phyloP scores from a whole-genome alignment of 2,888 invertebrate genomes.

The Chalcis sispes region DNA sequence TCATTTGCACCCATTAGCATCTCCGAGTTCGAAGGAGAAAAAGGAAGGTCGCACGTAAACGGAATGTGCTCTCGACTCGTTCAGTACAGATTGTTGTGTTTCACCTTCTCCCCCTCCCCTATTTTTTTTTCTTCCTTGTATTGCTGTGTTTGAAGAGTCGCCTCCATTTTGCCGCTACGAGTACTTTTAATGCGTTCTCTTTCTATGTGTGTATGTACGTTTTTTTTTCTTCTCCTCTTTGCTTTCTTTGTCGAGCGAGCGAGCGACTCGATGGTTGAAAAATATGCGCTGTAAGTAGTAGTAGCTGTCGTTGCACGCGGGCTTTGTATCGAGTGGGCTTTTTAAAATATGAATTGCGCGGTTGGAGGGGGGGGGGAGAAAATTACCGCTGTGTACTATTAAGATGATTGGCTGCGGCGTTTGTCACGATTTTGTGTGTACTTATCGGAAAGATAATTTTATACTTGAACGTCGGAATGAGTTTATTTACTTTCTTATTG shows the following conservation, averaged over 20 bases:
- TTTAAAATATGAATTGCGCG: conserved; percentile 11
- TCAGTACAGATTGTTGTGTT: too few species aligned
- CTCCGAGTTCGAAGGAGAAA: not conserved
- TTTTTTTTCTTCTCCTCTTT: not conserved
- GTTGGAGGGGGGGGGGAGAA: not conserved
- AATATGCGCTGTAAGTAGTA: not conserved
- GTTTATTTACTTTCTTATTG: too few species aligned
- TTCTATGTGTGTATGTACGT: not conserved
- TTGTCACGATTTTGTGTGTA: too few species aligned
- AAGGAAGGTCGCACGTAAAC: conserved; percentile 6
- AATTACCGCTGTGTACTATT: not conserved
- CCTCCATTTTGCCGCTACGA: not conserved
- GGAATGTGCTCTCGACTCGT: too few species aligned
- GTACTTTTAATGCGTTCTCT: not conserved
- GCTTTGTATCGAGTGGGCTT: not conserved
- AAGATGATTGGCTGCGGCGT: not conserved
- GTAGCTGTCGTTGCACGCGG: not conserved
- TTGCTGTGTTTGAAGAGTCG: not conserved
- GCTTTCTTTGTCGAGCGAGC: not conserved
- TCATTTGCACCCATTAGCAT: conserved; percentile 2
- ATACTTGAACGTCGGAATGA: too few species aligned
- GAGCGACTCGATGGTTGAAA: not conserved
- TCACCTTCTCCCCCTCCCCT: not conserved
- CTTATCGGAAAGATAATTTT: too few species aligned
- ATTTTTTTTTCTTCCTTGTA: not conserved